Conservation (phyloP, 2,888 invertebrate genomes). For the Cosmia pyralina region DNA sequence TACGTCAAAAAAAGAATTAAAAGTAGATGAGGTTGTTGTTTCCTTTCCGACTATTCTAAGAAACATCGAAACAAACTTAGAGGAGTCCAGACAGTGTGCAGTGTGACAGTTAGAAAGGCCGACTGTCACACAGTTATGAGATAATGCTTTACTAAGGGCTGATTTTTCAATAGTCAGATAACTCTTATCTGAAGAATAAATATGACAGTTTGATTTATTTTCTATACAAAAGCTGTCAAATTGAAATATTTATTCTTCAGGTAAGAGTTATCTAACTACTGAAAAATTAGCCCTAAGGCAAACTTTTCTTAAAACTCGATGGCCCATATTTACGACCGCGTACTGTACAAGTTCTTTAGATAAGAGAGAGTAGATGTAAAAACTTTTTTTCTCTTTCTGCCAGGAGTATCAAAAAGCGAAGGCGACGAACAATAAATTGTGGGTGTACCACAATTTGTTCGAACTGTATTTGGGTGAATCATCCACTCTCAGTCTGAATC, state of each 20-base stretch:
- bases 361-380: not conserved
- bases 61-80: not conserved
- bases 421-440: slow-evolving; percentile 83
- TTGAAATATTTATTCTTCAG: too few species aligned
- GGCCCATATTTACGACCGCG: not conserved
- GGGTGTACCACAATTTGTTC: slow-evolving; percentile 84
- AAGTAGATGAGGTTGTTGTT: not conserved
- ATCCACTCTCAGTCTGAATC: slow-evolving; percentile 81
- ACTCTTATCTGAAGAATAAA: too few species aligned
- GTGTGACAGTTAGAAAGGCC: too few species aligned
- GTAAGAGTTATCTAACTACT: too few species aligned
- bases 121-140: too few species aligned
- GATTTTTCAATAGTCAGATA: too few species aligned
- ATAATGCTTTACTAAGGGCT: too few species aligned
- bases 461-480: slow-evolving; percentile 84
- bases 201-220: too few species aligned
- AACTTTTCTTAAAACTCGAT: not conserved
- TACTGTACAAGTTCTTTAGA: not conserved
- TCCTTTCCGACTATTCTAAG: not conserved
- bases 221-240: too few species aligned
- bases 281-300: too few species aligned
- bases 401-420: slow-evolving; percentile 87
- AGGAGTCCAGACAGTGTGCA: not conserved
- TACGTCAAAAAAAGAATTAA: not conserved
- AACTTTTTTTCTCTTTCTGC: slow-evolving; percentile 28